phyloP scores from a whole-genome alignment of 2,797 vertebrate genomes.

The Enoplosus armatus region DNA sequence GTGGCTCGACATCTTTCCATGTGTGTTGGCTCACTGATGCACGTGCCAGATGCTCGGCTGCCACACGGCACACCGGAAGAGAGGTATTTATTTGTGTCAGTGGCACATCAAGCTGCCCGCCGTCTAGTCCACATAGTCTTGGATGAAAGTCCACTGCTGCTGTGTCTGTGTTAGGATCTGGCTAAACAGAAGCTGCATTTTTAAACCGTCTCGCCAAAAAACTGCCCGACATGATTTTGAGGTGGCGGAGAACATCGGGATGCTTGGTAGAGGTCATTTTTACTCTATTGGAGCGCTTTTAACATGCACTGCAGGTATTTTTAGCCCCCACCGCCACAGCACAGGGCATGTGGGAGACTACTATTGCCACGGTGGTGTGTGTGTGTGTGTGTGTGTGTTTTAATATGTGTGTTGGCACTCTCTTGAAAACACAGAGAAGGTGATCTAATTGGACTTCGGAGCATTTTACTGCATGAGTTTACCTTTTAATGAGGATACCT shows the following conservation, averaged over 20 bases:
- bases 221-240: slow-evolving; percentile 23
- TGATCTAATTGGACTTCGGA: background rate
- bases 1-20: slow-evolving; percentile 26
- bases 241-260: slow-evolving; percentile 29
- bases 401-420: background rate
- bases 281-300: background rate
- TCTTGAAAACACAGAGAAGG: no score
- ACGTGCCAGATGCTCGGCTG: slow-evolving; percentile 64
- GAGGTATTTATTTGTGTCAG: slow-evolving; percentile 72
- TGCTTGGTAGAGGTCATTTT: slow-evolving; percentile 21
- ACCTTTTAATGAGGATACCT: background rate
- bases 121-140: slow-evolving; percentile 52
- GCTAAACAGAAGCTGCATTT: slow-evolving; percentile 54
- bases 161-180: slow-evolving; percentile 59
- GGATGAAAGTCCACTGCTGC: slow-evolving; percentile 46
- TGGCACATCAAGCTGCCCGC: slow-evolving; percentile 56
- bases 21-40: slow-evolving; percentile 49
- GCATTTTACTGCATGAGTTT: background rate
- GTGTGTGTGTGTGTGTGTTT: background rate
- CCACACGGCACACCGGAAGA: slow-evolving; percentile 56
- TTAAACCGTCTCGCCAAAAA: slow-evolving; percentile 19
- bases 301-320: background rate
- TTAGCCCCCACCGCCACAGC: background rate
- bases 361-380: background rate
- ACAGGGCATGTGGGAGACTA: background rate